These are phyloP conservation scores for Thumatha senex DNA, from an alignment of 2,888 invertebrate genomes.

Conservation along the genomic window DNA sequence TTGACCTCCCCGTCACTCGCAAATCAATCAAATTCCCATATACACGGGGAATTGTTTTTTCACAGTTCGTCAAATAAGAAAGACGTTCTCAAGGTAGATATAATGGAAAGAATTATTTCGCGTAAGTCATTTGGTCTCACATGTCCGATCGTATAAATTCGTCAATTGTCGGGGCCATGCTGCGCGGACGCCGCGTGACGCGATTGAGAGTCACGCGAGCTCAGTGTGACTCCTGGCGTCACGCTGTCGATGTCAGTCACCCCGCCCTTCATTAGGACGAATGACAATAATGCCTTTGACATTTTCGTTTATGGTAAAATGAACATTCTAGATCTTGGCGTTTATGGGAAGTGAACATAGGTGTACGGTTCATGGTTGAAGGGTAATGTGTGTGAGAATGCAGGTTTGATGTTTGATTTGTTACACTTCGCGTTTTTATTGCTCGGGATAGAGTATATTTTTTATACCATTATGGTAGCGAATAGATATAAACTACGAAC, in stretches of 20 bases:
- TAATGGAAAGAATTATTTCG: constrained; percentile 44
- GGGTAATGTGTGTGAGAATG: constrained; percentile 40
- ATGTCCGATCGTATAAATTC: constrained; percentile 23
- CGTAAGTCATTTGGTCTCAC: constrained; percentile 28
- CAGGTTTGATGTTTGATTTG: constrained; percentile 15
- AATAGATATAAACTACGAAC: too few relatives aligned
- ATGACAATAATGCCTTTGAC: constrained; percentile 60
- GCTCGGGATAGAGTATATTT: constrained; percentile 7
- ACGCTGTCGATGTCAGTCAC: constrained; percentile 34
- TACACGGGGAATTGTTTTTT: constrained; percentile 71
- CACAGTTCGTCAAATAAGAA: constrained; percentile 51
- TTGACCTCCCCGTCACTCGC: constrained; percentile 32
- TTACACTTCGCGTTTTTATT: constrained; percentile 8
- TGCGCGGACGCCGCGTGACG: constrained; percentile 60
- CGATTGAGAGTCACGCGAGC: constrained; percentile 42
- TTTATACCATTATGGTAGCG: too few relatives aligned
- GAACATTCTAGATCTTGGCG: constrained; percentile 68
- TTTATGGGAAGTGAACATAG: constrained; percentile 71
- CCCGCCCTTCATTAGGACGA: constrained; percentile 48
- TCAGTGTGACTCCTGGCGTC: constrained; percentile 30
- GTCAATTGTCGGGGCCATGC: constrained; percentile 49
- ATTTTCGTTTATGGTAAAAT: constrained; percentile 66
- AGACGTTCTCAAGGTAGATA: constrained; percentile 36
- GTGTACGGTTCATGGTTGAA: constrained; percentile 46
- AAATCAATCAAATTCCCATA: constrained; percentile 60